These are phyloP conservation scores for Patiria pectinifera DNA, from an alignment of 53 echinoderm and acorn worm genomes.

Conservation along the genomic window DNA sequence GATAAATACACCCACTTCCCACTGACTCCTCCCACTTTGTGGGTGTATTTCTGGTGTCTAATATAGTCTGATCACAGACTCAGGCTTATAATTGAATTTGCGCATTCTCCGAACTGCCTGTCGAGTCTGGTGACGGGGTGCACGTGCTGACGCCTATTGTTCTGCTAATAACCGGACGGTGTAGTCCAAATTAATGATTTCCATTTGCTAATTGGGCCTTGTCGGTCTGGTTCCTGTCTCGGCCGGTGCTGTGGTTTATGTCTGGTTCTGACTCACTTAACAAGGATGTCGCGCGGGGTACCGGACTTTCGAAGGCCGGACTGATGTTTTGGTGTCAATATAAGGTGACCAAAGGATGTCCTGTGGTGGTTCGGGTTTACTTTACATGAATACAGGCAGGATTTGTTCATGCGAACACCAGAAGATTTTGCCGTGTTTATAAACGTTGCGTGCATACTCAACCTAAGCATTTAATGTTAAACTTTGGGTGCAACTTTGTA, in stretches of 20 bases:
- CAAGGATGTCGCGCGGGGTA: not conserved
- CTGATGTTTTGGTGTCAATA: not conserved
- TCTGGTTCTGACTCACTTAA: not conserved
- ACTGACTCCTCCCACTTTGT: no score
- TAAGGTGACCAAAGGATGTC: constrained; percentile 1
- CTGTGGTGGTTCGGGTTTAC: not conserved
- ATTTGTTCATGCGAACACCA: no score
- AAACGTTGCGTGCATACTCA: no score
- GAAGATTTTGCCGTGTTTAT: no score
- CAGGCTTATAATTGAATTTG: not conserved
- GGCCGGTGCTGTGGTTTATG: not conserved
- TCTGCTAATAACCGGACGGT: constrained; percentile 22
- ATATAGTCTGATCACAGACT: not conserved
- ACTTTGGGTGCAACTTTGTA: not conserved
- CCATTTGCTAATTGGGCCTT: constrained; percentile 15
- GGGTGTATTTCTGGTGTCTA: not conserved
- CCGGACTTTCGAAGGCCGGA: not conserved
- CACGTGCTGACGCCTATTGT: not conserved
- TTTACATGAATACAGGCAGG: no score
- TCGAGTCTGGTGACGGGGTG: not conserved
- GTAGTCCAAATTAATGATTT: constrained; percentile 45
- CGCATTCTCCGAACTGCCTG: not conserved
- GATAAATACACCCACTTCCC: no score
- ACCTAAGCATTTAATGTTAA: no score
- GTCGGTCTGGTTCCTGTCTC: constrained; percentile 56